These are phyloP conservation scores for Acanthosoma haemorrhoidale DNA, from an alignment of 2,888 invertebrate species.

Conservation along the genomic window DNA sequence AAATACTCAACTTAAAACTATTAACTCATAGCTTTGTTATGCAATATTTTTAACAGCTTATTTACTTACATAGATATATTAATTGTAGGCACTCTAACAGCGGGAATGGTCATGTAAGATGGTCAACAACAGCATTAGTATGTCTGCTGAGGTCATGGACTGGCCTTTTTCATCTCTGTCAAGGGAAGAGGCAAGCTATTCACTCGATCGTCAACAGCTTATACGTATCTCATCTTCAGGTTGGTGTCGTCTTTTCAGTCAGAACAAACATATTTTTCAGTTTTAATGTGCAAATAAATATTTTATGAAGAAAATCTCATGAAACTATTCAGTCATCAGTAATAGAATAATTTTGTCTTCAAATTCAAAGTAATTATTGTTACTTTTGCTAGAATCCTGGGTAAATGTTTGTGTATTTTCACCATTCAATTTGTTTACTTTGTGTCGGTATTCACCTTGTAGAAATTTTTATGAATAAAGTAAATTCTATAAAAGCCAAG, in stretches of 20 bases:
- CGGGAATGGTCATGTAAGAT: conserved; percentile 27
- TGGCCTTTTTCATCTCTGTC: conserved; percentile 81
- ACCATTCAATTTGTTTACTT: no score
- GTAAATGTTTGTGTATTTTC: no score
- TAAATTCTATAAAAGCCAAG: no score
- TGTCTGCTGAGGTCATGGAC: conserved; percentile 88
- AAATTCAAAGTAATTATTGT: no score
- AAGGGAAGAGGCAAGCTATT: conserved; percentile 44
- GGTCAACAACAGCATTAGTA: conserved; percentile 50
- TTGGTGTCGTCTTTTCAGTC: no score
- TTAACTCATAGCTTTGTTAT: background rate
- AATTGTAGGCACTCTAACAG: conserved; percentile 22
- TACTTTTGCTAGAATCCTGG: no score
- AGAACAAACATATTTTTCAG: no score
- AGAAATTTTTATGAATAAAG: no score
- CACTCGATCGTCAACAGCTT: conserved; percentile 35
- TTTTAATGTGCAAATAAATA: background rate
- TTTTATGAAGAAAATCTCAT: background rate
- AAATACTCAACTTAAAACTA: no score
- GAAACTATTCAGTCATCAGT: background rate
- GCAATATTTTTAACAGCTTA: background rate
- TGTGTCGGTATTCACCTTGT: no score
- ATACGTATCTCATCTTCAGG: conserved; percentile 36
- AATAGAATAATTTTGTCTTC: background rate
- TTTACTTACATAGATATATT: background rate